Evolutionary conservation across 2,888 invertebrate species (phyloP), one percentile per base, ranked within the genome.

Genomic region (Eupithecia vulgata): DNA sequence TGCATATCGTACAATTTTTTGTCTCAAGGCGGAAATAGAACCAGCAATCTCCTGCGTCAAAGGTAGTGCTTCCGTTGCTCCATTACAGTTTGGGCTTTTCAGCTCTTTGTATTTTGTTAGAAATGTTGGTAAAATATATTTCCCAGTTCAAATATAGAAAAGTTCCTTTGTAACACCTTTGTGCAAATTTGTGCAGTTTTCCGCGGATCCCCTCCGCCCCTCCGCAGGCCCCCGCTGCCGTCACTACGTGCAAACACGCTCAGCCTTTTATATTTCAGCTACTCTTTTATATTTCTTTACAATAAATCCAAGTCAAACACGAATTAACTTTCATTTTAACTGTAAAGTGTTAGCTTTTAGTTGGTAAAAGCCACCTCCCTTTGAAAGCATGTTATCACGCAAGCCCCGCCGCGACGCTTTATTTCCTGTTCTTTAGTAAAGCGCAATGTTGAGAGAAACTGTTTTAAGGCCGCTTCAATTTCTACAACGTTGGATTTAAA

Each of bases 381-480:
- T 57, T 25, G 52, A 57, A 57, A 57, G 52, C 52, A 57, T 57
- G 52, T 57, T 57, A 57, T 57, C 52, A 57, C 52, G 52, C 52
- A 25, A 57, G 52, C 52, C 52, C 52, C 12, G 52, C 25, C 10
- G 21, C 52, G 12, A 8, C 12, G 52, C 52, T 4, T 52, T 57
- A 57, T 57, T 57, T 25, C 52, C 10, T 57, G 52, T 57, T 25
- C 21, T 57, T 25, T 57, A 12, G 12, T 57, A 25, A 57, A 57
- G 4, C 52, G 52, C 52, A 12, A 57, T 57, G 8, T 48, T 48
- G 48, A 48, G 48, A 48, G 52, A 52, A 52, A 52, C 21, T 8
- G 48, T 48, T 48, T 25, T 57, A 57, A 57, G 25, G 21, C 52
- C 21, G 21, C 21, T 25, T 57, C 21, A 5, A 57, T 25, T 12